These are phyloP conservation scores for Drosophila pseudoananassae DNA, from an alignment of 1,140 invertebrate species.

Conservation along the genomic window DNA sequence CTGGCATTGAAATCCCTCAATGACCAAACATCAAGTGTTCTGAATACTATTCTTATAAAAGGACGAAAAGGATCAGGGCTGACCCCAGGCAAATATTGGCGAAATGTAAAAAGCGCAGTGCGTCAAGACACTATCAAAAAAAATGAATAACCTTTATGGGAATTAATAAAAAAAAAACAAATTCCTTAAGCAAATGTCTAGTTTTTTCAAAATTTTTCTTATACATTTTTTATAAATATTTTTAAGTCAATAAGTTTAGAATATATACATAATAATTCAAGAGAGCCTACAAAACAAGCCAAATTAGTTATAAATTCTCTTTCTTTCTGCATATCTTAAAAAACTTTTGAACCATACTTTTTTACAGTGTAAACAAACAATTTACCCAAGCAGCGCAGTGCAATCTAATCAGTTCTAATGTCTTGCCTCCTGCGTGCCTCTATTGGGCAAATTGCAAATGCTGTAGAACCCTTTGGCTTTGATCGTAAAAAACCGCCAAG, in stretches of 20 bases:
- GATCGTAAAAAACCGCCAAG: constrained; percentile 20
- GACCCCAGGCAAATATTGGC: neutral
- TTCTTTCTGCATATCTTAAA: too few relatives aligned
- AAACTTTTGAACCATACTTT: neutral
- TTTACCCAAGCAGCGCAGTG: constrained; percentile 38
- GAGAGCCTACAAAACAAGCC: too few relatives aligned
- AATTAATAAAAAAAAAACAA: neutral
- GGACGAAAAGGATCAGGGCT: neutral
- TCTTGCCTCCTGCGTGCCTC: constrained; percentile 20
- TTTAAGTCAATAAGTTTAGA: too few relatives aligned
- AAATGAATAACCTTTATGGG: neutral
- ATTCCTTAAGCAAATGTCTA: too few relatives aligned
- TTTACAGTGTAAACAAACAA: constrained; percentile 12
- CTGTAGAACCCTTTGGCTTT: constrained; percentile 38
- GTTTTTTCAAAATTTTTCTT: neutral
- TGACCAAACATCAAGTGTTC: too few relatives aligned
- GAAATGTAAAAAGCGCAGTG: constrained; percentile 8
- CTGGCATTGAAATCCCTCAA: too few relatives aligned
- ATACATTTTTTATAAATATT: too few relatives aligned
- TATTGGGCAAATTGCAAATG: constrained; percentile 13
- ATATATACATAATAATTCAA: too few relatives aligned
- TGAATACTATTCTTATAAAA: neutral
- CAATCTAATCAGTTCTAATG: constrained; percentile 47
- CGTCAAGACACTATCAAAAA: neutral
- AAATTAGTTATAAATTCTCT: too few relatives aligned